phyloP scores from a whole-genome alignment of 2,797 vertebrate genomes.

The Sylvia borin region DNA sequence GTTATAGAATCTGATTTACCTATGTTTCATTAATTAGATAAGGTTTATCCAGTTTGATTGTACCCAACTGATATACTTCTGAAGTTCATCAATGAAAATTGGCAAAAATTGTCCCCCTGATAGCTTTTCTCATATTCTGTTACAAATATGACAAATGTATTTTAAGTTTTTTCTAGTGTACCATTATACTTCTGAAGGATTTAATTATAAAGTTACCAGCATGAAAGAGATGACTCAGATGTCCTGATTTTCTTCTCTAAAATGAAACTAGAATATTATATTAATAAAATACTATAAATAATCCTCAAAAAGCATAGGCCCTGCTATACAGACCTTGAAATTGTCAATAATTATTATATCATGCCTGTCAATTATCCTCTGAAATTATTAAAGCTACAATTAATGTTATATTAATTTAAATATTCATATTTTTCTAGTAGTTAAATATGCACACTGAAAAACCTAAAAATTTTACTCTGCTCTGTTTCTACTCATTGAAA shows the following conservation, averaged over 20 bases:
- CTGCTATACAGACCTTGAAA: neutral
- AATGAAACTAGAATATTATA: neutral
- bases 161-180: neutral
- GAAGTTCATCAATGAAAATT: neutral
- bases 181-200: neutral
- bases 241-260: neutral
- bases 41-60: neutral
- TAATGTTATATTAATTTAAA: neutral
- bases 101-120: neutral
- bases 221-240: neutral
- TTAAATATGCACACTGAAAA: neutral
- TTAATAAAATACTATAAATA: neutral
- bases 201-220: neutral
- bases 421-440: neutral
- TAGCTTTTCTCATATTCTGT: neutral
- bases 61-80: neutral
- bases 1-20: neutral
- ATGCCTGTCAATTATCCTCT: neutral
- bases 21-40: neutral
- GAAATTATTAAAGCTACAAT: neutral
- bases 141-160: neutral
- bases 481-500: neutral
- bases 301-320: neutral
- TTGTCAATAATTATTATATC: neutral
- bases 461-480: neutral